Evolutionary conservation across 2,888 invertebrate species (phyloP), one percentile per base, ranked within the genome.

Genomic region (Toxonevra muliebris): DNA sequence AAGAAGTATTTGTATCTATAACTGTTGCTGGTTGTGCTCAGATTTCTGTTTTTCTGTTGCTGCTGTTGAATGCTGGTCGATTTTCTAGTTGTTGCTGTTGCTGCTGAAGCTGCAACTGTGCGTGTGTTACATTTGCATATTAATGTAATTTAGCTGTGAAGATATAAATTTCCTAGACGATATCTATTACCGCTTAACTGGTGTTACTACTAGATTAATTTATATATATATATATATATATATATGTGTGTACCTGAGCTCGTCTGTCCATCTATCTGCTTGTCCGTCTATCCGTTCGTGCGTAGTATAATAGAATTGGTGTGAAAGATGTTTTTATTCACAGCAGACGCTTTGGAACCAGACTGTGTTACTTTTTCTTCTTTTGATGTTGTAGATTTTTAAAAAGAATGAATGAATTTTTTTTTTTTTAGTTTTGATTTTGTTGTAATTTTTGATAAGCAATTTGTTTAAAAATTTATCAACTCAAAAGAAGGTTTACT

Each of bases 161-260:
- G 74, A 73, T 71, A 61, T 77, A 76, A 76, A 79, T 77, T 79
- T 77, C 77, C 76, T 71, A 73, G 76, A 74, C 76, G 79, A 79
- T 80, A 80, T 80, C 80, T 81, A 80, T 81, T 80, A 81, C 76
- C 78, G 78, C 79, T 78, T 68, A 71, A 69, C 68, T 70, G 55
- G 66, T 66, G 55, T 66, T 66, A 61, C 50, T 48, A 30, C 48
- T 43, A 55, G 54, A 66, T 66, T 66, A 61, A 66, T 61, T 61
- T 30, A 45, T 30, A 20, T 43, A 13, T 41, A 43, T 43, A 20
- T 13, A 11, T 12, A 15, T 11, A 13, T 13, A 42, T 12, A 60
- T n/a, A 10, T 43, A 13, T 7, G 15, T 5, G 15, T 10, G 9
- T 42, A 42, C 20, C 13, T 62, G 53, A 7, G 30, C 43, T 19